Percentiles rank a stretch among this genome's conserved stretches.
These are phyloP conservation scores for Tenualosa ilisha DNA, from an alignment of 2,797 vertebrate species.

Conservation along the genomic window DNA sequence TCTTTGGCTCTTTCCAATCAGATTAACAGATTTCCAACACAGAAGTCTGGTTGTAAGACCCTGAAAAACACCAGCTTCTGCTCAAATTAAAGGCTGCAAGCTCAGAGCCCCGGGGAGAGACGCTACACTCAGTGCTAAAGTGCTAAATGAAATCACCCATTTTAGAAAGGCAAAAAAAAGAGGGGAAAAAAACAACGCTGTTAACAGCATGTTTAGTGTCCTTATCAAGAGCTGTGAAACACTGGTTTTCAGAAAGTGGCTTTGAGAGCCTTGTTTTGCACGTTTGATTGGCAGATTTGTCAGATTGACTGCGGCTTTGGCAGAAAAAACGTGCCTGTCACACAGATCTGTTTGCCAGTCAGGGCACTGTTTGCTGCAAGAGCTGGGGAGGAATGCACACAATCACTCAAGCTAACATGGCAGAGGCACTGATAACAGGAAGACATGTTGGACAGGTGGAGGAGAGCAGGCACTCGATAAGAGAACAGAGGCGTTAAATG, in stretches of 20 bases:
- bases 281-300: conserved; percentile 14
- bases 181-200: neutral
- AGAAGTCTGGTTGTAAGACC: conserved; percentile 47
- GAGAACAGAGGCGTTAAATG: neutral
- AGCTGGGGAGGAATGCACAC: neutral
- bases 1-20: conserved; percentile 44
- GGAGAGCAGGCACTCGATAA: neutral
- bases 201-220: conserved; percentile 18
- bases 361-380: neutral
- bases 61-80: conserved; percentile 37
- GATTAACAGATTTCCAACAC: conserved; percentile 56
- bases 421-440: neutral
- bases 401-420: conserved; percentile 20
- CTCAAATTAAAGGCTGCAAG: conserved; percentile 36
- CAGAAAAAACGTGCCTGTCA: neutral
- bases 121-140: neutral
- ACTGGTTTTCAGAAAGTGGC: neutral
- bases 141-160: conserved; percentile 21
- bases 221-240: conserved; percentile 20
- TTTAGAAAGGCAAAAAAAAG: conserved; percentile 9
- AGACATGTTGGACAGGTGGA: conserved; percentile 6
- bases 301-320: neutral
- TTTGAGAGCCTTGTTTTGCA: neutral
- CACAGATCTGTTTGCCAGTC: conserved; percentile 18
- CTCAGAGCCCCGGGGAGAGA: neutral